A percentile compares a stretch with the other conserved stretches of the same genome.
Evolutionary conservation across 37 sponge, comb jelly and placozoan species (phyloP).

Genomic region (Amphimedon queenslandica): DNA sequence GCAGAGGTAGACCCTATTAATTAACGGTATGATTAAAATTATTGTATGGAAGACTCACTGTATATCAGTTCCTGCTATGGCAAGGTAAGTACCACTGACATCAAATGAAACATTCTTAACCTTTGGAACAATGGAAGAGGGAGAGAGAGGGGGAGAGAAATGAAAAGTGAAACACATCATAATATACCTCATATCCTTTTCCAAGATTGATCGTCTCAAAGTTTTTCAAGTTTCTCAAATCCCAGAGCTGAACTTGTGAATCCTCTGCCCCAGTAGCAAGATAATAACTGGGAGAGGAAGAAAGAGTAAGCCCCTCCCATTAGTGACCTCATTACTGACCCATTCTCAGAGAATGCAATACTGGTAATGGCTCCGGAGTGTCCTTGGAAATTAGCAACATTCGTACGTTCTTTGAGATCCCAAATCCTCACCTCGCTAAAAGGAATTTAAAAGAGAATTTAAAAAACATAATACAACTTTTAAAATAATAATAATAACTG

Average conservation of each 20-base stretch:
- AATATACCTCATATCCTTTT: conserved; percentile 72
- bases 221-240: conserved; percentile 97
- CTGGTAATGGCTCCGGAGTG: conserved; percentile 87
- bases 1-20: conserved; percentile 70
- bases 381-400: conserved; percentile 99
- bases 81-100: conserved; percentile 93
- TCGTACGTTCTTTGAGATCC: conserved; percentile 96
- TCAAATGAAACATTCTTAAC: conserved; percentile 87
- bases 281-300: conserved; percentile 69
- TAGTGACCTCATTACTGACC: conserved; percentile 66
- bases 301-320: neutral
- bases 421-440: conserved; percentile 93
- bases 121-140: conserved; percentile 16
- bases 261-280: conserved; percentile 95
- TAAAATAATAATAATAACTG: neutral
- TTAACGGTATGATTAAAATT: neutral
- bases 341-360: conserved; percentile 99
- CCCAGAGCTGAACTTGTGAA: conserved; percentile 93
- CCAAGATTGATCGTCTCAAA: conserved; percentile 90
- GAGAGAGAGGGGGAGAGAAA: neutral
- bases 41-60: conserved; percentile 52
- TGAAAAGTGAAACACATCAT: neutral
- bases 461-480: too few species aligned
- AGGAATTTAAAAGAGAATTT: too few species aligned
- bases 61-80: conserved; percentile 88